Evolutionary conservation across 2,888 invertebrate genomes (phyloP).

Genomic region (Callimorpha dominula): DNA sequence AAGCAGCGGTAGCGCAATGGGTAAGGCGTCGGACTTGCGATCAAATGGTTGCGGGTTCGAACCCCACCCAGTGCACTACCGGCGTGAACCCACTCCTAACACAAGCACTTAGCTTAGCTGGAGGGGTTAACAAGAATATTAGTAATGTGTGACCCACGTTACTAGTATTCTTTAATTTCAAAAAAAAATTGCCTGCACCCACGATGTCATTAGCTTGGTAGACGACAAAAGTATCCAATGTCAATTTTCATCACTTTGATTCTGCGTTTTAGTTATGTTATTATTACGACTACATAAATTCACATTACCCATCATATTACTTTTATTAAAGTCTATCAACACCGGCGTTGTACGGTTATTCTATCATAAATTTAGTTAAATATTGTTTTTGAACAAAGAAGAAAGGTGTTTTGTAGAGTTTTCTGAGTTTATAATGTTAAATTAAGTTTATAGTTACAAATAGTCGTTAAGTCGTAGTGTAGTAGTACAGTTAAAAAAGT

Average conservation of each 20-base stretch:
- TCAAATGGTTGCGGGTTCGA: no score
- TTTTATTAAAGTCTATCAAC: background rate
- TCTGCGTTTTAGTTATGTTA: background rate
- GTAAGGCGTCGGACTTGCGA: no score
- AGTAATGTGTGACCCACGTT: no score
- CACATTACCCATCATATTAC: background rate
- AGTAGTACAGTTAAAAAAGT: no score
- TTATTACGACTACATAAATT: background rate
- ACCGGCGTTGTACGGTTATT: background rate
- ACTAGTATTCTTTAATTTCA: no score
- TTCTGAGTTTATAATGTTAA: constrained; percentile 18
- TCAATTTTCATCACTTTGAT: constrained; percentile 1
- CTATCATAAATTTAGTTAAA: background rate
- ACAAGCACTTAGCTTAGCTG: no score
- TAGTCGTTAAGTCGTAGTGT: no score
- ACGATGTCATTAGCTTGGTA: constrained; percentile 7
- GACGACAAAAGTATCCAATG: background rate
- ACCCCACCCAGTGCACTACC: no score
- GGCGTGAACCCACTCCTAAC: no score
- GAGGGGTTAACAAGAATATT: no score
- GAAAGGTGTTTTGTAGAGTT: background rate
- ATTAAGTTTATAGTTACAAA: background rate
- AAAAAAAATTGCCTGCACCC: constrained; percentile 7
- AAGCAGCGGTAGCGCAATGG: no score
- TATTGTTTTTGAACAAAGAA: background rate